Base-by-base conservation (phyloP, 2,113 vertebrate genomes). In the Strigops habroptila region DNA sequence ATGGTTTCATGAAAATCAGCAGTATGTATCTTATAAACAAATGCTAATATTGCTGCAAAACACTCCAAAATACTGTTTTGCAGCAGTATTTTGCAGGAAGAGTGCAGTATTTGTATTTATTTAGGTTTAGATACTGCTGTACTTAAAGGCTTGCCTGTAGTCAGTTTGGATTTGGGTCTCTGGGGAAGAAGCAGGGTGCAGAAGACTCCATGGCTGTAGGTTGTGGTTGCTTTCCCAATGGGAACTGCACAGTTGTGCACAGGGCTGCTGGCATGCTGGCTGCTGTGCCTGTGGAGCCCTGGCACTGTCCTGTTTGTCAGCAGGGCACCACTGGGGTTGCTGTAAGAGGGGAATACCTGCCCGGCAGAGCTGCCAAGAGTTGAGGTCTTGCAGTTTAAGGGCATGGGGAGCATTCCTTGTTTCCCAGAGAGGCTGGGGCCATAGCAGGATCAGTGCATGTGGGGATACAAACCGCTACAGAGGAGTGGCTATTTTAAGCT, bases 261-360 rank as follows among this genome's bases (percentile, higher is more conserved):
- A 5, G 37, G 83, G 31, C 64, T 95, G 63, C 57, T 14, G 46
- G 55, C 62, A 46, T 1, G 0, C 62, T 33, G 73, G 5, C n/a
- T 41, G 39, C 25, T n/a, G 24, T 55, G 43, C 19, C 46, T 4
- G 0, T 28, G 25, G 68, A 64, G 80, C 43, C 22, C 33, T 55
- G 52, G 43, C 52, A 28, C 0, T 0, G 11, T 19, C 44, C 49
- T n/a, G 25, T 10, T 44, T 31, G 14, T 46, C 59, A 62, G 6
- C 5, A 12, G 67, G 43, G 17, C 48, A 46, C 23, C 37, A 4
- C 1, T 0, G 0, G 28, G 3, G 67, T 70, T 88, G 70, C 82
- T 24, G 0, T 23, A 14, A 57, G 67, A 30, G 14, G 10, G 28
- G 6, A 60, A 43, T 14, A 41, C 12, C 41, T 90, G 76, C 30